Conservation (phyloP, 2,797 vertebrate genomes). For the Psittacula derbiana region DNA sequence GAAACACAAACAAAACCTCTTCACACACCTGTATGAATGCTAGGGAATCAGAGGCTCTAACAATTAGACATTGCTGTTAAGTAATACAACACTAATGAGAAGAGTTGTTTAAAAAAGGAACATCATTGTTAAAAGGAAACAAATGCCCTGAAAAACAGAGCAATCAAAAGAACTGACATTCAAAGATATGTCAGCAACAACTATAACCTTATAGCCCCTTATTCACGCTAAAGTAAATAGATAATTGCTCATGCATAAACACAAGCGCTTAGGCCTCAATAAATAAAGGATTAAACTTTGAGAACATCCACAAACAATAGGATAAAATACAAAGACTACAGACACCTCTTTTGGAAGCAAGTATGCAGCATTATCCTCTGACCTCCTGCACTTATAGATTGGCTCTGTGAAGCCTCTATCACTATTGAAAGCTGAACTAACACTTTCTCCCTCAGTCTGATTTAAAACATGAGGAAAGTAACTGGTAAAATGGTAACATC, state of each 20-base stretch:
- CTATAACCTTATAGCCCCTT: background rate
- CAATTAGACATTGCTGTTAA: slow-evolving; percentile 7
- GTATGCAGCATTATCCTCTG: rapidly evolving
- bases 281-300: background rate
- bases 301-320: background rate
- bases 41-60: background rate
- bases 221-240: background rate
- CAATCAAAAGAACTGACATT: background rate
- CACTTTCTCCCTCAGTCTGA: background rate
- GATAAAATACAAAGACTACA: background rate
- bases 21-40: background rate
- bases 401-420: background rate
- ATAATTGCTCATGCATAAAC: slow-evolving; percentile 36
- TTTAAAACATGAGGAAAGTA: background rate
- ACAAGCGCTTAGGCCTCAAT: background rate
- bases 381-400: background rate
- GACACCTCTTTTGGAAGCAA: background rate
- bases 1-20: background rate
- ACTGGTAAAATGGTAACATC: background rate
- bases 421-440: rapidly evolving
- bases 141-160: background rate
- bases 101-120: background rate
- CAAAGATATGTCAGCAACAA: background rate
- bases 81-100: background rate
- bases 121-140: slow-evolving; percentile 6